A percentile compares a stretch with the other conserved stretches of the same genome.
Evolutionary conservation across 2,113 vertebrate genomes (phyloP).

Genomic region (Hippolais icterina): DNA sequence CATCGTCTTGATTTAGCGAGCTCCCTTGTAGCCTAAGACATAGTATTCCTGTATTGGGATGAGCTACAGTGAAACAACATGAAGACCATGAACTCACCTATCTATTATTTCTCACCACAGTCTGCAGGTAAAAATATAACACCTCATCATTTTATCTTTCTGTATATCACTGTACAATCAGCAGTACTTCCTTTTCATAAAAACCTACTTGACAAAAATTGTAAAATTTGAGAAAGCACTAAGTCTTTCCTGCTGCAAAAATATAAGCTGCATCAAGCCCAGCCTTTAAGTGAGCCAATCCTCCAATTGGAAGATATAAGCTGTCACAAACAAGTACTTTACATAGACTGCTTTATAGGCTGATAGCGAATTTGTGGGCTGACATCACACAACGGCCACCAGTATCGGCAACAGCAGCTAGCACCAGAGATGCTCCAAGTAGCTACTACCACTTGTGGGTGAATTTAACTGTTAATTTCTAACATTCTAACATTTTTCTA

Average conservation of each 20-base stretch:
- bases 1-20: slow-evolving; percentile 51
- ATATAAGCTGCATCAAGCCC: neutral
- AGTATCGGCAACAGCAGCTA: neutral
- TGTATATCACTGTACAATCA: slow-evolving; percentile 30
- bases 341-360: neutral
- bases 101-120: slow-evolving; percentile 25
- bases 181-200: neutral
- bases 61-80: slow-evolving; percentile 28
- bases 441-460: neutral
- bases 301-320: neutral
- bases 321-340: neutral
- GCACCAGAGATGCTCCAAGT: neutral
- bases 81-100: neutral
- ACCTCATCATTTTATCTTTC: neutral
- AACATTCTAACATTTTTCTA: neutral
- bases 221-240: slow-evolving; percentile 15
- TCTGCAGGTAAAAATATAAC: slow-evolving; percentile 30
- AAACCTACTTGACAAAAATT: slow-evolving; percentile 19
- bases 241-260: slow-evolving; percentile 10
- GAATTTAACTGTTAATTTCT: neutral
- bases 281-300: neutral
- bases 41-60: slow-evolving; percentile 1
- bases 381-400: neutral
- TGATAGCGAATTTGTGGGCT: neutral
- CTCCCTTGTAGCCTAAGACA: slow-evolving; percentile 22